Percentiles rank a stretch among this genome's conserved stretches.
Evolutionary conservation across 2,888 invertebrate species (phyloP).

Genomic region (Leucophenga montana): DNA sequence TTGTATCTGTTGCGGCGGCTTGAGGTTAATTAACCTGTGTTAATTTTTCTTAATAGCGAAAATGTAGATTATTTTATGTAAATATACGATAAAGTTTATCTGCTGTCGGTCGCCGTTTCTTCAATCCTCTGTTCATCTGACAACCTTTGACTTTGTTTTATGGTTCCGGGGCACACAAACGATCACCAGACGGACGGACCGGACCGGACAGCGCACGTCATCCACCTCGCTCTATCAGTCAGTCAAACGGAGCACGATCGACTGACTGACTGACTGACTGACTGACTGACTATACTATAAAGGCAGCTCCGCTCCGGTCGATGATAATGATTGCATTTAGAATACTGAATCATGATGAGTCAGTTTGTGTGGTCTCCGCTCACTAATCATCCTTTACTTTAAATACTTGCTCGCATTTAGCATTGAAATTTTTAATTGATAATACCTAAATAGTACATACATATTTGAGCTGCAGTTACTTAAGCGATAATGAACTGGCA

Average conservation of each 20-base stretch:
- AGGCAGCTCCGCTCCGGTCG: neutral
- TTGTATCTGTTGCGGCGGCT: conserved; percentile 5
- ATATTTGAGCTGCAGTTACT: no score
- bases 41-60: conserved; percentile 26
- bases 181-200: neutral
- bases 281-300: no score
- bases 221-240: neutral
- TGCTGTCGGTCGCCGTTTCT: neutral
- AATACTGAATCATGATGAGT: neutral
- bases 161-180: conserved; percentile 2
- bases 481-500: no score
- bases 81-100: conserved; percentile 46
- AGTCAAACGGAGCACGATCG: neutral
- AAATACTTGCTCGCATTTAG: conserved; percentile 8
- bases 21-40: conserved; percentile 27
- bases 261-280: no score
- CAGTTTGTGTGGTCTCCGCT: conserved; percentile 24
- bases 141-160: conserved; percentile 2
- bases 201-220: no score
- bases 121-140: no score
- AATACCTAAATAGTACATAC: neutral
- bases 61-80: conserved; percentile 44
- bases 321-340: conserved; percentile 2
- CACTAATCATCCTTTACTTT: neutral
- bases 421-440: neutral